Conservation (phyloP, 2,888 invertebrate genomes). For the Perizoma affinitatum region DNA sequence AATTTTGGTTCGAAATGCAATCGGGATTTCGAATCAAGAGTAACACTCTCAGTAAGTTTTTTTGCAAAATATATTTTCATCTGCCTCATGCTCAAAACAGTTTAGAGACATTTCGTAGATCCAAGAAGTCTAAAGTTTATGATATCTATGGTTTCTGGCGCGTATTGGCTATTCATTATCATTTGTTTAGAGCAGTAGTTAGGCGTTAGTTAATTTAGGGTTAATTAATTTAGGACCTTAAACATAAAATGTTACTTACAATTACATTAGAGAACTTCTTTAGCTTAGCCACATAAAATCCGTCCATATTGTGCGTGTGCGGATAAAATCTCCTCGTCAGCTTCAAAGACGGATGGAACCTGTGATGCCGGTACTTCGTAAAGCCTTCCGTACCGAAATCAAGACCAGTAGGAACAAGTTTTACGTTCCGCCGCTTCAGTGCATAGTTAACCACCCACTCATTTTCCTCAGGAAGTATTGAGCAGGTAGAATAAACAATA, state of each 20-base stretch:
- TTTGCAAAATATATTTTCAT: too few relatives aligned
- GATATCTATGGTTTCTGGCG: too few relatives aligned
- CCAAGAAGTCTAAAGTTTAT: too few relatives aligned
- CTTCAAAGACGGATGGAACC: conserved; percentile 96
- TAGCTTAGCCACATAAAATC: conserved; percentile 99
- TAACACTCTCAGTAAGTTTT: too few relatives aligned
- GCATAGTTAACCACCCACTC: conserved; percentile 99
- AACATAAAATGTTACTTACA: conserved; percentile 58
- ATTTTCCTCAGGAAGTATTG: conserved; percentile 98
- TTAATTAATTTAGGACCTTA: conserved; percentile 1
- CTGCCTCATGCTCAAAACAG: too few relatives aligned
- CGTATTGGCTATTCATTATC: too few relatives aligned
- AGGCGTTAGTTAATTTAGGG: too few relatives aligned
- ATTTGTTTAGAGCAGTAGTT: too few relatives aligned
- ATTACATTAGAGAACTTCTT: conserved; percentile 96
- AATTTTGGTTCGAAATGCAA: too few relatives aligned
- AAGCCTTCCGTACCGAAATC: conserved; percentile 98
- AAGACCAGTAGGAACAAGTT: conserved; percentile 95
- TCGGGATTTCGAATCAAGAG: too few relatives aligned
- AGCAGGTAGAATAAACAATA: conserved; percentile 99
- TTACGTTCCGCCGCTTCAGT: conserved; percentile 95
- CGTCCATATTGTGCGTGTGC: conserved; percentile 99
- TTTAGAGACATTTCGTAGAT: too few relatives aligned
- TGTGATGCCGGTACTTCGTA: conserved; percentile 91
- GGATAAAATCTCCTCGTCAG: conserved; percentile 97